Base-by-base conservation (phyloP, 2,113 vertebrate genomes). In the Chlorodrepanis virens region DNA sequence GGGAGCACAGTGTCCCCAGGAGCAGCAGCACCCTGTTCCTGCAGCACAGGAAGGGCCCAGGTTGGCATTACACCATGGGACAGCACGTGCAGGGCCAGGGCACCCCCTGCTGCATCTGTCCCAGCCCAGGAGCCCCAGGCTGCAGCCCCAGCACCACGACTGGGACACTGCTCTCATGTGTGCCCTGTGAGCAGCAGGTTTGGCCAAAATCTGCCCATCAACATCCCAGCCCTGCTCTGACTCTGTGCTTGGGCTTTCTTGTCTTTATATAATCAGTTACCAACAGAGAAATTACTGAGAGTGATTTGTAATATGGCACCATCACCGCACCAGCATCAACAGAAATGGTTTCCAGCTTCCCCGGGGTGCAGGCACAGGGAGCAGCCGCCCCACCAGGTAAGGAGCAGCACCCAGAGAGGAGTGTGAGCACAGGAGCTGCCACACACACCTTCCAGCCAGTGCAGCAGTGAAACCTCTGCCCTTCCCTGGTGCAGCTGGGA, bases 61-160 rank as follows among this genome's bases (percentile, higher is more conserved):
- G 23, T 39, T 64, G 80, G 9, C 10, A 0, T 18, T 10, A 4
- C 2, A 2, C 44, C 42, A 0, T 4, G 35, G 68, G 33, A 19
- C 52, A 12, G 3, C 25, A 3, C 10, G 4, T 0, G 2, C 0
- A 0, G 28, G 25, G 10, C 13, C 5, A 5, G 47, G 44, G 22
- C 28, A 65, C 16, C 19, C 24, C 0, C 53, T 21, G 61, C 52
- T 3, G 2, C 8, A 0, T 3, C 60, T n/a, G 1, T 0, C 9
- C 45, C 23, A 44, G 42, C n/a, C 50, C 65, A 9, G 40, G 10
- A 64, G 8, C 42, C 27, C 28, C 29, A 25, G n/a, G n/a, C 54
- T 57, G 53, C 9, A 69, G 35, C 22, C 10, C 56, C 49, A 24
- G 8, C 54, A 40, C 22, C 28, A 12, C 6, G 28, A 11, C 0